Evolutionary conservation across 2,113 vertebrate species (phyloP).

Genomic region (Melanostigma gelatinosum): DNA sequence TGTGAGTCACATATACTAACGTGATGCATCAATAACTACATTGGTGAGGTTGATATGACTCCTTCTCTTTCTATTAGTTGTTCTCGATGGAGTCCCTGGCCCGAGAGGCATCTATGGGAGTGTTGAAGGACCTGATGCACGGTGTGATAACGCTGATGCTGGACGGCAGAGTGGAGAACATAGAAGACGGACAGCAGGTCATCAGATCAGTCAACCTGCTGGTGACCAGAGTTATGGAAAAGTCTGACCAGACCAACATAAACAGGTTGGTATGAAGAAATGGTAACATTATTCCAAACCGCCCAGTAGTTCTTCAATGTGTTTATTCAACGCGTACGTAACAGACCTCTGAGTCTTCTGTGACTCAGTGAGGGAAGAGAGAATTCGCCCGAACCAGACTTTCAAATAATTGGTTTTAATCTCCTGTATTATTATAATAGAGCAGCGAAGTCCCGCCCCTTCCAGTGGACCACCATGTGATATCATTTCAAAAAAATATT

Average conservation of each 20-base stretch:
- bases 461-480: no score
- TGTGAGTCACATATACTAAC: conserved; percentile 81
- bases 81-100: conserved; percentile 95
- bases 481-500: no score
- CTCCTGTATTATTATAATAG: no score
- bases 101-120: conserved; percentile 94
- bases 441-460: no score
- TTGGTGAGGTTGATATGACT: neutral
- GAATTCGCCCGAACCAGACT: no score
- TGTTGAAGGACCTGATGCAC: conserved; percentile 97
- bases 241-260: conserved; percentile 97
- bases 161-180: conserved; percentile 93
- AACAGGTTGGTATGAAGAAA: conserved; percentile 83
- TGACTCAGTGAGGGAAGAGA: no score
- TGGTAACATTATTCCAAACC: neutral
- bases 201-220: conserved; percentile 96
- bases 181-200: conserved; percentile 95
- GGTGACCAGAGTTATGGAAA: conserved; percentile 94
- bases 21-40: no score
- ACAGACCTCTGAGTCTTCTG: no score
- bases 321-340: no score
- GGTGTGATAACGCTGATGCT: conserved; percentile 96
- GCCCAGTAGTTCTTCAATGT: neutral
- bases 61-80: conserved; percentile 78
- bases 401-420: no score